phyloP scores from a whole-genome alignment of 2,113 vertebrate species.

The Tricholaema leucomelas region DNA sequence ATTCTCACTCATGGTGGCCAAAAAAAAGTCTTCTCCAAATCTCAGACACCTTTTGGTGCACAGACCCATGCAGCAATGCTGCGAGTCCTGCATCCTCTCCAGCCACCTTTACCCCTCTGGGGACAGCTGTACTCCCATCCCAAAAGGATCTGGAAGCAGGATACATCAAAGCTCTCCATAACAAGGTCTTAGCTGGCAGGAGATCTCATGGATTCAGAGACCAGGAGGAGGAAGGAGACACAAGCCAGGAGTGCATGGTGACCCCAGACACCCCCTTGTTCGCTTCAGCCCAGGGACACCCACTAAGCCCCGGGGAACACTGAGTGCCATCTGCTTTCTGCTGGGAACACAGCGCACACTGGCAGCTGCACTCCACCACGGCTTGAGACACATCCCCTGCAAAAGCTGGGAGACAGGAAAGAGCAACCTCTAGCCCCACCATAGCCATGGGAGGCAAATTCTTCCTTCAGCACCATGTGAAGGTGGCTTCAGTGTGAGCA shows the following conservation, averaged over 20 bases:
- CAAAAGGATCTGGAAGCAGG: no score
- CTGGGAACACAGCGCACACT: rapidly evolving
- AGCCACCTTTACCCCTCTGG: neutral
- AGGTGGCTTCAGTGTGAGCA: rapidly evolving
- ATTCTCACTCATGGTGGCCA: neutral
- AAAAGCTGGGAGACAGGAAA: neutral
- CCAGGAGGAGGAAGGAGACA: neutral
- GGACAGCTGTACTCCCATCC: no score
- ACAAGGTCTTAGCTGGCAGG: no score
- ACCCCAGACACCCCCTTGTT: neutral
- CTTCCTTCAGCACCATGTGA: rapidly evolving
- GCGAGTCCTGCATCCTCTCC: neutral
- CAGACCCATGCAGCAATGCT: neutral
- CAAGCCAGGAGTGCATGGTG: rapidly evolving
- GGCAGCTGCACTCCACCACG: rapidly evolving
- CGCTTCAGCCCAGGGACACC: neutral
- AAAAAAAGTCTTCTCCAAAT: neutral
- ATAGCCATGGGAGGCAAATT: rapidly evolving
- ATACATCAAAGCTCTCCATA: neutral
- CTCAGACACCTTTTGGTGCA: neutral
- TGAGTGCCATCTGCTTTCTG: neutral
- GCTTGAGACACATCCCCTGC: neutral
- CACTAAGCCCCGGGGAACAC: neutral
- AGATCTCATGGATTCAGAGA: neutral
- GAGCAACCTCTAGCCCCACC: neutral